Percentiles rank a stretch among this genome's conserved stretches.
These are phyloP conservation scores for Mirza zaza DNA, from an alignment of 2,113 vertebrate genomes.

Conservation along the genomic window DNA sequence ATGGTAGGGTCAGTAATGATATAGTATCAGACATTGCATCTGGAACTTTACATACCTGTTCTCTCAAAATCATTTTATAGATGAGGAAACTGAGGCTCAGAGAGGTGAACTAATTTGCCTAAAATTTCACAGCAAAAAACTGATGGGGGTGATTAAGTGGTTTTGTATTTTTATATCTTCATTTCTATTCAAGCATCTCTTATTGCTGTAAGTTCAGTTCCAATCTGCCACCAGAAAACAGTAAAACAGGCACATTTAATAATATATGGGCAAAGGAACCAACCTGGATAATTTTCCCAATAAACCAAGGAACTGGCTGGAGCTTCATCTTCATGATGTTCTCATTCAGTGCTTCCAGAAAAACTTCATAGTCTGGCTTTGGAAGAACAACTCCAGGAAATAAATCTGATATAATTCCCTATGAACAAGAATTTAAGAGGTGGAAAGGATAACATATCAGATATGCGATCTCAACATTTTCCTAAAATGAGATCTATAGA, in stretches of 20 bases:
- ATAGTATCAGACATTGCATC: neutral
- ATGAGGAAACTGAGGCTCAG: neutral
- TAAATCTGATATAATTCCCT: conserved; percentile 96
- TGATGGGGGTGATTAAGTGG: neutral
- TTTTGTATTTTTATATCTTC: neutral
- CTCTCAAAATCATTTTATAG: neutral
- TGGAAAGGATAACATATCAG: neutral
- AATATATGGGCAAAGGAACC: neutral
- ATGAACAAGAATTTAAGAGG: conserved; percentile 58
- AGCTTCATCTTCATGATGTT: conserved; percentile 90
- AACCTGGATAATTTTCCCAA: conserved; percentile 96
- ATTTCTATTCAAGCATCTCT: neutral
- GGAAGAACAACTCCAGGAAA: conserved; percentile 94
- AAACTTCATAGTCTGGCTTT: conserved; percentile 90
- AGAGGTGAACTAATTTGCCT: neutral
- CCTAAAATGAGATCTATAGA: neutral
- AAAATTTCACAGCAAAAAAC: neutral
- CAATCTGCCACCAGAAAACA: neutral
- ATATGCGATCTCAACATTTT: neutral
- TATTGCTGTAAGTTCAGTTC: neutral
- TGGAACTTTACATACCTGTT: neutral
- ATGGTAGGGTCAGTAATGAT: too few species aligned
- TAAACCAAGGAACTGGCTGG: conserved; percentile 95
- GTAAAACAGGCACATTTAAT: neutral
- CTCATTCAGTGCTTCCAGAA: conserved; percentile 87